Evolutionary conservation across 92 coral and sea anemone genomes (phyloP).

Genomic region (Ricordea florida): DNA sequence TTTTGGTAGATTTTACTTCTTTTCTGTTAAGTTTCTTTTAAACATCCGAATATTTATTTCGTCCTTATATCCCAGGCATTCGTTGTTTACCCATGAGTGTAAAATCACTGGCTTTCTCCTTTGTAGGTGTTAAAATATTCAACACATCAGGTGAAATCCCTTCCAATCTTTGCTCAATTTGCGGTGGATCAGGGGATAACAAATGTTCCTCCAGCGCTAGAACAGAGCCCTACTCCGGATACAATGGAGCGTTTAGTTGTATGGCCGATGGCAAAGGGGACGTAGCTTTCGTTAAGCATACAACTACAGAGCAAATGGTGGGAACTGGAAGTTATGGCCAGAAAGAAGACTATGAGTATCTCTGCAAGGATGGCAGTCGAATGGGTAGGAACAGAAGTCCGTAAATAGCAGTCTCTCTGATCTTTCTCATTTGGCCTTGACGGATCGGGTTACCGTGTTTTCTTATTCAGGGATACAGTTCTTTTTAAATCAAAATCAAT

Average conservation of each 20-base stretch:
- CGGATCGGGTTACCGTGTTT: too few species aligned
- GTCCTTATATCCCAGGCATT: too few species aligned
- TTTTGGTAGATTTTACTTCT: too few species aligned
- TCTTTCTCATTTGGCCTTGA: too few species aligned
- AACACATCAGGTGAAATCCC: background rate
- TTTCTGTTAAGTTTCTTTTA: background rate
- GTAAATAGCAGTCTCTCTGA: too few species aligned
- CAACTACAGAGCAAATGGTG: background rate
- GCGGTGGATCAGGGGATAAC: too few species aligned
- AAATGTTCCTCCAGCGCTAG: background rate
- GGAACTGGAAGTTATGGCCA: background rate
- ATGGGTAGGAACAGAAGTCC: too few species aligned
- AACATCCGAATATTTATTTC: too few species aligned
- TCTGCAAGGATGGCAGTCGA: conserved; percentile 3
- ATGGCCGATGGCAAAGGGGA: conserved; percentile 26
- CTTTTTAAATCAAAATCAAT: too few species aligned
- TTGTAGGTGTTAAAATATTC: background rate
- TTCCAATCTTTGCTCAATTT: background rate
- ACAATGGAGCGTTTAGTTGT: conserved; percentile 53
- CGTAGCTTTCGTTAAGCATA: conserved; percentile 55
- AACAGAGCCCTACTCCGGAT: conserved; percentile 20
- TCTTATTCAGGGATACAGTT: too few species aligned
- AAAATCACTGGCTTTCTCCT: too few species aligned
- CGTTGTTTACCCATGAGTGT: too few species aligned
- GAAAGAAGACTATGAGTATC: conserved; percentile 4